Conservation (phyloP, 2,888 invertebrate species). For the Nemapogon koenigi region DNA sequence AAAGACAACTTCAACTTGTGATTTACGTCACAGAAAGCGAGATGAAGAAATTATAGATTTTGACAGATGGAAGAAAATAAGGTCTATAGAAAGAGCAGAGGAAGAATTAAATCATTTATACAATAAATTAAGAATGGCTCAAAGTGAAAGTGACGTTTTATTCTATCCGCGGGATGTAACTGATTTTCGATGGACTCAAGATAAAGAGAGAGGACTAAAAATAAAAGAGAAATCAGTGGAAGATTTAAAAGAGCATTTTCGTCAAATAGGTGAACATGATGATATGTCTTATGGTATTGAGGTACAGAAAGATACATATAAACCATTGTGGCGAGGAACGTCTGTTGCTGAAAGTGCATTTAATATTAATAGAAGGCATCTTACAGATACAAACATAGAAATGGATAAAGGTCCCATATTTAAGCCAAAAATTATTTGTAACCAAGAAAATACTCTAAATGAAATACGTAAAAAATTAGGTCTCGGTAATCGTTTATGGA, state of each 20-base stretch:
- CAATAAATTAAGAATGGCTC: conserved; percentile 76
- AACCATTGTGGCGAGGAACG: conserved; percentile 83
- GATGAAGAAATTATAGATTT: conserved; percentile 86
- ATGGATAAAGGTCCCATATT: conserved; percentile 28
- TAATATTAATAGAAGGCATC: conserved; percentile 71
- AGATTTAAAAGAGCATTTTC: conserved; percentile 80
- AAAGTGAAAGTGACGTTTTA: conserved; percentile 83
- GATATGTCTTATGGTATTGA: conserved; percentile 35
- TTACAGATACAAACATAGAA: conserved; percentile 52
- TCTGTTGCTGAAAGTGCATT: conserved; percentile 83
- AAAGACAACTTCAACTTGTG: conserved; percentile 72
- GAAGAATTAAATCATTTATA: conserved; percentile 81
- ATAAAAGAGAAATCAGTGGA: conserved; percentile 88
- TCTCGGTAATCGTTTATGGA: conserved; percentile 80
- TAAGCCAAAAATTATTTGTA: conserved; percentile 31
- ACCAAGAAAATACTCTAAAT: conserved; percentile 47
- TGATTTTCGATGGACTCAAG: conserved; percentile 77
- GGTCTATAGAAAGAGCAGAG: conserved; percentile 81
- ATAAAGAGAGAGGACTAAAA: conserved; percentile 76
- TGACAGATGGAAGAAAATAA: conserved; percentile 84
- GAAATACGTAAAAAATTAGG: conserved; percentile 59
- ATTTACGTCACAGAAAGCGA: conserved; percentile 73
- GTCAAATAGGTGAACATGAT: conserved; percentile 65
- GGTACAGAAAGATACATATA: conserved; percentile 72
- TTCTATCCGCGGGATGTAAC: conserved; percentile 79